Conservation (phyloP, 2,888 invertebrate species). For the Andrena bucephala region DNA sequence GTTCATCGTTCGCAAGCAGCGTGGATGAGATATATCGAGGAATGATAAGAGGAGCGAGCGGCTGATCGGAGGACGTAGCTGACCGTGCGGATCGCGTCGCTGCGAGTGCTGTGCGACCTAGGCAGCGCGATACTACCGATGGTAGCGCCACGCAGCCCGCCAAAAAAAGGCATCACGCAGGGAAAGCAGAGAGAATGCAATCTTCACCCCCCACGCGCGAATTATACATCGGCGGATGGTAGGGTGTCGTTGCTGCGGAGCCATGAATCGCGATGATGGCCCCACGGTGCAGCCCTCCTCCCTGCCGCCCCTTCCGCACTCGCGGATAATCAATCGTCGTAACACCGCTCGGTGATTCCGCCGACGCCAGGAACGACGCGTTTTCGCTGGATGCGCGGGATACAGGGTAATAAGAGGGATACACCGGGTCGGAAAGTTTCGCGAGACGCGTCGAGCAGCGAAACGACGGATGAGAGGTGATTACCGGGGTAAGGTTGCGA, state of each 20-base stretch:
- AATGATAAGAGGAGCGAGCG: neutral
- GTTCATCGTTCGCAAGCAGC: neutral
- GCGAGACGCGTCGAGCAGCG: neutral
- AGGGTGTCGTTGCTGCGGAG: slow-evolving; percentile 77
- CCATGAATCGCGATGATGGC: slow-evolving; percentile 85
- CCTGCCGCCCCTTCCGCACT: slow-evolving; percentile 78
- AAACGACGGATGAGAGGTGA: neutral
- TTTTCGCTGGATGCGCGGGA: slow-evolving; percentile 57
- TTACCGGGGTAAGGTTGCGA: slow-evolving; percentile 3
- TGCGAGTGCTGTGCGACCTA: slow-evolving; percentile 42
- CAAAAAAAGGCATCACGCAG: slow-evolving; percentile 80
- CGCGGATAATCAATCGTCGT: slow-evolving; percentile 85
- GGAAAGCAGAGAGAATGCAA: slow-evolving; percentile 77
- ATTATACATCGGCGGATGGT: slow-evolving; percentile 82
- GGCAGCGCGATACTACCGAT: slow-evolving; percentile 70
- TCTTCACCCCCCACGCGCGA: slow-evolving; percentile 81
- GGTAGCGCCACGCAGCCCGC: slow-evolving; percentile 82
- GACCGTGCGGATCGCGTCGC: slow-evolving; percentile 21
- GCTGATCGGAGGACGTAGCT: neutral
- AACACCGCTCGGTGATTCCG: slow-evolving; percentile 82
- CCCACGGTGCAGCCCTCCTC: slow-evolving; percentile 77
- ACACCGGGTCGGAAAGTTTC: neutral
- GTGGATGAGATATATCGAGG: neutral
- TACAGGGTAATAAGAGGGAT: slow-evolving; percentile 14
- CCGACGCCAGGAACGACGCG: slow-evolving; percentile 72